Conservation (phyloP, 2,888 invertebrate genomes). For the Drosophila flavopinicola region DNA sequence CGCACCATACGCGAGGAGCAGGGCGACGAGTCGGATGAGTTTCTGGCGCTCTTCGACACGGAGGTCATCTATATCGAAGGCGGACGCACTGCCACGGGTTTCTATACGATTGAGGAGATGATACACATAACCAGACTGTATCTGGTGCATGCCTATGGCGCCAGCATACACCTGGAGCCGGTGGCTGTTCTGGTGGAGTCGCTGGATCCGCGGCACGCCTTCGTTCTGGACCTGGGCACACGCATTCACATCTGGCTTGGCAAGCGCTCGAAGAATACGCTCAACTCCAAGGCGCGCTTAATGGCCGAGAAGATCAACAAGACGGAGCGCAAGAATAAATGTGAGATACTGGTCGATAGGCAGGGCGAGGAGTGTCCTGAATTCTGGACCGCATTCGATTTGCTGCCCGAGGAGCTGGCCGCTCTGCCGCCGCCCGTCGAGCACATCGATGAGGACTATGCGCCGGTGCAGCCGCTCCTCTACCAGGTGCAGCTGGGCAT, state of each 20-base stretch:
- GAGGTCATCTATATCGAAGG: constrained; percentile 98
- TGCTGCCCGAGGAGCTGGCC: constrained; percentile 79
- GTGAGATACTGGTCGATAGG: constrained; percentile 93
- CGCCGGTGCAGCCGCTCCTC: constrained; percentile 87
- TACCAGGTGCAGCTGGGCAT: constrained; percentile 98
- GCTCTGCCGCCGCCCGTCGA: constrained; percentile 84
- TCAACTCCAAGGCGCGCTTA: constrained; percentile 90
- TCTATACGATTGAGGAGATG: constrained; percentile 97
- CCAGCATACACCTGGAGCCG: constrained; percentile 94
- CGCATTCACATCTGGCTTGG: constrained; percentile 95
- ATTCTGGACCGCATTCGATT: constrained; percentile 92
- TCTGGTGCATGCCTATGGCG: constrained; percentile 94
- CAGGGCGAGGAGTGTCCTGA: constrained; percentile 93
- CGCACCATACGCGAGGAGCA: constrained; percentile 98
- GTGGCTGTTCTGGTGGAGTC: constrained; percentile 89
- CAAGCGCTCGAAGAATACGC: constrained; percentile 92
- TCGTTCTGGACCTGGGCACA: constrained; percentile 94
- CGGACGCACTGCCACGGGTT: constrained; percentile 97
- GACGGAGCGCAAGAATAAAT: constrained; percentile 97
- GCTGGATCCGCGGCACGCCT: constrained; percentile 96
- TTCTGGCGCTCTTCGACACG: constrained; percentile 94
- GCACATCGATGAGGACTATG: constrained; percentile 78
- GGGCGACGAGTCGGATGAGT: constrained; percentile 97
- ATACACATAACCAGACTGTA: constrained; percentile 93
- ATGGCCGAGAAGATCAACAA: constrained; percentile 99